Evolutionary conservation across 1,140 invertebrate species (phyloP).

Genomic region (Drosophila mojavensis): DNA sequence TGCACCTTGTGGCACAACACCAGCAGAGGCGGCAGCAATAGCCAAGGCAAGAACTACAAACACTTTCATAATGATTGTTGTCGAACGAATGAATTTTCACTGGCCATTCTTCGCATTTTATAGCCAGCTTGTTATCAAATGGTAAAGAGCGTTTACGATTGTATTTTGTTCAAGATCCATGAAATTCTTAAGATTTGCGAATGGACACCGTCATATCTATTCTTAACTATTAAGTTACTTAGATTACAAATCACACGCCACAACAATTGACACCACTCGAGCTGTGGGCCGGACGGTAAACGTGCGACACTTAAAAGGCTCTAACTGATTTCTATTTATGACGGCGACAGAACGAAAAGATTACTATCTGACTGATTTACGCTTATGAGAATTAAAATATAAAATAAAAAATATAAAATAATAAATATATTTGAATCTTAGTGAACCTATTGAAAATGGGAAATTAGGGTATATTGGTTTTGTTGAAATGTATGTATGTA

Average conservation of each 20-base stretch:
- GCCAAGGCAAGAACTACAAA: conserved; percentile 69
- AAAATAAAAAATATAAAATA: too few relatives aligned
- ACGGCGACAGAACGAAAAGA: conserved; percentile 17
- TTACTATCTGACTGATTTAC: conserved; percentile 8
- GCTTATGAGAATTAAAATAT: not conserved
- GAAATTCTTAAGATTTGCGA: not conserved
- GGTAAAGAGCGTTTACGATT: conserved; percentile 7
- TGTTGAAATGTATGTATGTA: too few relatives aligned
- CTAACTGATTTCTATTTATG: conserved; percentile 43
- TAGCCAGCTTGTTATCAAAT: conserved; percentile 42
- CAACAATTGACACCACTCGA: conserved; percentile 52
- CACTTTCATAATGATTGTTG: conserved; percentile 72
- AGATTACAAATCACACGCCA: conserved; percentile 44
- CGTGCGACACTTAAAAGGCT: conserved; percentile 27
- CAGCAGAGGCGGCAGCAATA: conserved; percentile 68
- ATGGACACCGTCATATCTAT: not conserved
- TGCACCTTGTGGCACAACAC: conserved; percentile 44
- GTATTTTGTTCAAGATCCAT: not conserved
- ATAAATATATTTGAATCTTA: too few relatives aligned
- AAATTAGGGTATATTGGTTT: too few relatives aligned
- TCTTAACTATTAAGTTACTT: conserved; percentile 19
- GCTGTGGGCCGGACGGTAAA: conserved; percentile 13
- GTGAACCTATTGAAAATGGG: too few relatives aligned
- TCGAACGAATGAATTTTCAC: conserved; percentile 53
- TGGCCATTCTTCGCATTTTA: conserved; percentile 11